Percentiles rank a stretch among this genome's conserved stretches.
These are phyloP conservation scores for Tetramorium alpestre DNA, from an alignment of 1,140 invertebrate species.

Conservation along the genomic window DNA sequence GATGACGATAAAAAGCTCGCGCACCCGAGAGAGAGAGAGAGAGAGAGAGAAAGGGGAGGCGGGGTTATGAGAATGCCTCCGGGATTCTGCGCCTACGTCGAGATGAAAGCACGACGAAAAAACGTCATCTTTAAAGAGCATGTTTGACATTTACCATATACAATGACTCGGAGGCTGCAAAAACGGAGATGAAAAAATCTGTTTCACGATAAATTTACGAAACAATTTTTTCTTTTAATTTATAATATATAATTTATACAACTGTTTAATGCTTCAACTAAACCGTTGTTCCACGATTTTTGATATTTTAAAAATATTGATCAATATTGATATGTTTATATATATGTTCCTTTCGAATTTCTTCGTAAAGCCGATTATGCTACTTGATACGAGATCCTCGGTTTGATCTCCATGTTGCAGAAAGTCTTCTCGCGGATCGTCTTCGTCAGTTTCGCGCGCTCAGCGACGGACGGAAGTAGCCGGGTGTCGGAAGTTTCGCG, in stretches of 20 bases:
- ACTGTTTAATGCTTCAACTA: background rate
- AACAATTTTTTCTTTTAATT: background rate
- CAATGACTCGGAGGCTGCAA: too few species aligned
- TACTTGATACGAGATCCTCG: background rate
- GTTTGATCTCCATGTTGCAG: background rate
- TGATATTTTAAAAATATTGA: background rate
- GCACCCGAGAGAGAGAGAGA: background rate
- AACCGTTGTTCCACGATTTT: background rate
- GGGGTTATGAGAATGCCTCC: background rate
- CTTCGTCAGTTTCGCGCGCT: constrained; percentile 63
- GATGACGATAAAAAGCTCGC: constrained; percentile 40
- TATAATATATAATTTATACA: background rate
- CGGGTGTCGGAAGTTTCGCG: constrained; percentile 55
- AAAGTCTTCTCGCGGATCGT: constrained; percentile 47
- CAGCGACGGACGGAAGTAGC: constrained; percentile 8
- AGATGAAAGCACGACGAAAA: constrained; percentile 63
- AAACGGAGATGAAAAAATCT: background rate
- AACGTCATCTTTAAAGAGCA: constrained; percentile 27
- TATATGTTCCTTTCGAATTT: background rate
- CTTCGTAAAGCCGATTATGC: background rate
- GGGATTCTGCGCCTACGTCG: constrained; percentile 20
- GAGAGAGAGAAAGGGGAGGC: too few species aligned
- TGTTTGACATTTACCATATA: background rate
- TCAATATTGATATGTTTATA: constrained; percentile 2
- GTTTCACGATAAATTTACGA: background rate